Evolutionary conservation across 2,113 vertebrate species (phyloP).

Genomic region (Gallinago media): DNA sequence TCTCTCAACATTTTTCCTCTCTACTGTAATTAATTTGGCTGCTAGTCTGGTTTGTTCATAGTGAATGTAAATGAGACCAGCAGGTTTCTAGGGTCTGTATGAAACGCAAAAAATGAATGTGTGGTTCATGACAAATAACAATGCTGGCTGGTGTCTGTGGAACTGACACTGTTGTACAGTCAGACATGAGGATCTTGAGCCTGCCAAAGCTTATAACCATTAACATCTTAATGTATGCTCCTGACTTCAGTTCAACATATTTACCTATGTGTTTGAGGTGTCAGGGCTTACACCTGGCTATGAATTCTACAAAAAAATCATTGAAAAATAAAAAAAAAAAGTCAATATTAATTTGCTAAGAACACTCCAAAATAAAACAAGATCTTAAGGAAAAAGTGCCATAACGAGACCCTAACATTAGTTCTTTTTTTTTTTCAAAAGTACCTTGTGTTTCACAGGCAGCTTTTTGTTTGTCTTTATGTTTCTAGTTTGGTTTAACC

Average conservation of each 20-base stretch:
- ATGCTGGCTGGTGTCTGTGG: not conserved
- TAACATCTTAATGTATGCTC: not conserved
- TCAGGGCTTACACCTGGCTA: not conserved
- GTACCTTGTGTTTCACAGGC: not conserved
- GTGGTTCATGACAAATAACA: not conserved
- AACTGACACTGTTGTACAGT: not conserved
- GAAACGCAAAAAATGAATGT: not conserved
- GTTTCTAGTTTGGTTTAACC: not conserved
- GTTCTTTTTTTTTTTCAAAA: not conserved
- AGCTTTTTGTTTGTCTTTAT: not conserved
- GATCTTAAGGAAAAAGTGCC: not conserved
- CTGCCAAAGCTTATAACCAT: fast-evolving
- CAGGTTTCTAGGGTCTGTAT: not conserved
- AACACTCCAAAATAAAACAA: not conserved
- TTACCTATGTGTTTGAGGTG: not conserved
- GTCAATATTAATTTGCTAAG: not conserved
- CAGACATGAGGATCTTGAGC: not conserved
- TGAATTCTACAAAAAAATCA: not conserved
- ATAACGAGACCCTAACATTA: not conserved
- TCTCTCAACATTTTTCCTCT: not conserved
- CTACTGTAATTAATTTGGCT: not conserved
- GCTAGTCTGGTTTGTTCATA: not conserved
- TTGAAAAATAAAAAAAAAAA: not conserved
- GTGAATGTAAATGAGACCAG: not conserved
- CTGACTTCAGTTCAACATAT: not conserved